Base-by-base conservation (phyloP, 2,888 invertebrate species). In the Drosophila mercatorum region DNA sequence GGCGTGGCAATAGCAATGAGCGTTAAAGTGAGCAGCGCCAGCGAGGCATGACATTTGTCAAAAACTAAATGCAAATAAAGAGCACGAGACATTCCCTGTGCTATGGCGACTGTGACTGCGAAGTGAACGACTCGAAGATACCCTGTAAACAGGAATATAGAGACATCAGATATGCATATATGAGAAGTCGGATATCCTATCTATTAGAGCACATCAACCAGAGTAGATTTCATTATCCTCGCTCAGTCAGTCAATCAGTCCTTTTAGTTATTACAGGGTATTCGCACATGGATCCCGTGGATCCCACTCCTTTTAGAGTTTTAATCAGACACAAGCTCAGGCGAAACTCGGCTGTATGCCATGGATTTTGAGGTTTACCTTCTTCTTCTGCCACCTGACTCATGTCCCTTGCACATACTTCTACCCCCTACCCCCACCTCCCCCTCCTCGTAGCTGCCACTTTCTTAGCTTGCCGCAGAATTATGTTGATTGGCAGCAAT, bases 401-500 rank as follows among this genome's bases (percentile, higher is more conserved):
- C 17, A 17, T 17, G 17, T 17, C 22, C 22, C 22, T 22, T 22
- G 2, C 22, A 1, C 22, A 1, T 22, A 22, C 22, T 22, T 22
- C 22, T 2, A 22, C 51, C n/a, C 11, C 12, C 43, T 43, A 7
- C 17, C 17, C 28, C 7, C 36, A 38, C 1, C n/a, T 22, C 11
- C 5, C 26, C 10, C n/a, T 12, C 3, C 17, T 36, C 56, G 47
- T 58, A 65, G 59, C 74, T 78, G 78, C 85, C 88, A 81, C 88
- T 88, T 88, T 75, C 76, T 70, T 71, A 59, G 65, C 67, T 72
- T 78, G 89, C 84, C 89, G 52, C 85, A 79, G 75, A 86, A 86
- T 86, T 86, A 86, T 89, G 90, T 90, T 86, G 86, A 86, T 86
- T 86, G 86, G 85, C 90, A 90, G 90, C 90, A 86, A 90, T 86